phyloP scores from a whole-genome alignment of 2,888 invertebrate genomes.

The Caenorhabditis sp. region DNA sequence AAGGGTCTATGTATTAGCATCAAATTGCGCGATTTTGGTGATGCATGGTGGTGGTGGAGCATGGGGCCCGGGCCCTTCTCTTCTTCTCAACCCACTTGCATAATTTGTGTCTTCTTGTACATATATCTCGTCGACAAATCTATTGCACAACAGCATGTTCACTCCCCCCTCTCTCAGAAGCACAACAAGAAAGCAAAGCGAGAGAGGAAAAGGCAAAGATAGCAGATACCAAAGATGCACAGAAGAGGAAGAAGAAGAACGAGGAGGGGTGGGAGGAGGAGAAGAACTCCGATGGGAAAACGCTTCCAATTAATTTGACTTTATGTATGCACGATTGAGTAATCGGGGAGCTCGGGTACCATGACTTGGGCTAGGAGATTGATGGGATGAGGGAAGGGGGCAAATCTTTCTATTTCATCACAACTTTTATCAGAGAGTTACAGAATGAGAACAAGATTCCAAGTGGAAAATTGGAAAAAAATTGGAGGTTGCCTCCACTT shows the following conservation, averaged over 20 bases:
- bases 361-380: background rate
- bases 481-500: background rate
- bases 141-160: conserved; percentile 63
- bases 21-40: conserved; percentile 59
- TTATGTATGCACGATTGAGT: conserved; percentile 10
- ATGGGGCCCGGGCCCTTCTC: conserved; percentile 10
- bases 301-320: conserved; percentile 17
- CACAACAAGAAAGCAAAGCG: conserved; percentile 10
- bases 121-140: conserved; percentile 58
- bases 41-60: conserved; percentile 27
- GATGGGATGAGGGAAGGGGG: background rate
- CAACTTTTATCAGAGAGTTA: too few relatives aligned
- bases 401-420: background rate
- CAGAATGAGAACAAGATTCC: too few relatives aligned
- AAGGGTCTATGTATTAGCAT: conserved; percentile 58
- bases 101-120: conserved; percentile 57
- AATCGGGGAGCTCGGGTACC: too few relatives aligned
- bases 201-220: conserved; percentile 20
- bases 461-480: background rate
- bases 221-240: conserved; percentile 5
- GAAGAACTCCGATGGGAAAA: conserved; percentile 18
- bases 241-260: too few relatives aligned
- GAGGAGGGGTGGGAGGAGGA: too few relatives aligned
- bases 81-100: conserved; percentile 47
- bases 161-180: too few relatives aligned